Evolutionary conservation across 2,888 invertebrate genomes (phyloP), one percentile per base, ranked within the genome.

Genomic region (Protodeltote pygarga): DNA sequence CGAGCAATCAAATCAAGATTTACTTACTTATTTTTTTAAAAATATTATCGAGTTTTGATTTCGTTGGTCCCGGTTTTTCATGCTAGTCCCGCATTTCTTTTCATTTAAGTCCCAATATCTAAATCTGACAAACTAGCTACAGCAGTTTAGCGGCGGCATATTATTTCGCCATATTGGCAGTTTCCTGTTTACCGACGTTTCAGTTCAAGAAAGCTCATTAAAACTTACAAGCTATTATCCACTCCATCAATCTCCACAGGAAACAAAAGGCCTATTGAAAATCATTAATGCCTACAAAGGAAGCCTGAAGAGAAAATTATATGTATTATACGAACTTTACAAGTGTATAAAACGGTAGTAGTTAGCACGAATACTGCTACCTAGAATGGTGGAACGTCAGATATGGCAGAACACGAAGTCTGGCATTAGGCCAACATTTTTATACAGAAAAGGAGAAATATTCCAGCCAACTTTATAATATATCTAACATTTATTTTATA

Each of bases 361-460:
- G 52, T 67, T 67, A 58, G 38, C 59, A 61, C 27, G 47, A 42
- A 63, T 42, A 21, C 63, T 52, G 41, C 31, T 32, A 27, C 42
- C 17, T 10, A 34, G 32, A 53, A 51, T 27, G 37, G 42, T 34
- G 38, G 10, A 33, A 40, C 37, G 39, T 52, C 37, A 33, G 19
- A 46, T 45, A 32, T 54, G 41, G 41, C 45, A 35, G 59, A 53
- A 58, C 48, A 42, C 46, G 16, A 47, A 52, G 44, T 10, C 49
- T 69, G 66, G 70, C 65, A 20, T 14, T 3, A 33, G 23, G 70
- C 66, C 70, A 67, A 51, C 28, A 58, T 1, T 44, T 33, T 46
- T 46, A 50, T 44, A 50, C 37, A 9, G 47, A 29, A 44, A 48
- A 47, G 35, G 40, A 47, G 46, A 27, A 49, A 69, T 41, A 49